Percentiles rank a stretch among this genome's conserved stretches.
Conservation (phyloP, 2,888 invertebrate genomes). For the Pocota personata region DNA sequence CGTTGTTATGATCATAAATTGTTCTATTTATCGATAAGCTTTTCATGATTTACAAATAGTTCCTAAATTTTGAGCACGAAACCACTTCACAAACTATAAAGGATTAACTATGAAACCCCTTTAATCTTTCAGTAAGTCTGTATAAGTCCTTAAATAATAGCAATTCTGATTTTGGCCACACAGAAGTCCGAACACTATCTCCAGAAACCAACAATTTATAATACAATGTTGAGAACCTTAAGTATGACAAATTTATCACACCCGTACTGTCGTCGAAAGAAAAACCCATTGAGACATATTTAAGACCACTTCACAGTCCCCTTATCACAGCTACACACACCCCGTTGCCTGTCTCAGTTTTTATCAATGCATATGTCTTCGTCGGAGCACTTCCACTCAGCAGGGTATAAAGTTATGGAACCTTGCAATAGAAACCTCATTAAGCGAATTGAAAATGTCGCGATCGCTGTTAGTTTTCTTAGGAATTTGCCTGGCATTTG, state of each 20-base stretch:
- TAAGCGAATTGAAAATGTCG: conserved; percentile 42
- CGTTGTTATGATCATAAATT: too few species aligned
- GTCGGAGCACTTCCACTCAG: neutral
- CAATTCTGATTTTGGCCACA: neutral
- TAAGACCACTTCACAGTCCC: conserved; percentile 13
- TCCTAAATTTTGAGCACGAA: too few species aligned
- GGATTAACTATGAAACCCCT: neutral
- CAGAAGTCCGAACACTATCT: too few species aligned
- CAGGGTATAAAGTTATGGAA: conserved; percentile 9
- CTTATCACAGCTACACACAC: neutral
- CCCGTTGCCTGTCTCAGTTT: neutral
- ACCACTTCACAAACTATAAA: neutral
- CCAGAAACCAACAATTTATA: too few species aligned
- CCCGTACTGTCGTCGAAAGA: neutral
- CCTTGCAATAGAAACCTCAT: neutral
- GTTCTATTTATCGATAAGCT: too few species aligned
- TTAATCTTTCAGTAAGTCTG: neutral
- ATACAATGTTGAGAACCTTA: neutral
- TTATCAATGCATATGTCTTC: conserved; percentile 4
- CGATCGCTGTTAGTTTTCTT: conserved; percentile 33
- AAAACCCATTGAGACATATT: conserved; percentile 16
- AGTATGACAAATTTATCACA: neutral
- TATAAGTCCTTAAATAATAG: neutral
- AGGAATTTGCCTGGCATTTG: conserved; percentile 40
- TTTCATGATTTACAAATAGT: neutral